phyloP scores from a whole-genome alignment of 2,797 vertebrate genomes.

The Lepus oiostolus region DNA sequence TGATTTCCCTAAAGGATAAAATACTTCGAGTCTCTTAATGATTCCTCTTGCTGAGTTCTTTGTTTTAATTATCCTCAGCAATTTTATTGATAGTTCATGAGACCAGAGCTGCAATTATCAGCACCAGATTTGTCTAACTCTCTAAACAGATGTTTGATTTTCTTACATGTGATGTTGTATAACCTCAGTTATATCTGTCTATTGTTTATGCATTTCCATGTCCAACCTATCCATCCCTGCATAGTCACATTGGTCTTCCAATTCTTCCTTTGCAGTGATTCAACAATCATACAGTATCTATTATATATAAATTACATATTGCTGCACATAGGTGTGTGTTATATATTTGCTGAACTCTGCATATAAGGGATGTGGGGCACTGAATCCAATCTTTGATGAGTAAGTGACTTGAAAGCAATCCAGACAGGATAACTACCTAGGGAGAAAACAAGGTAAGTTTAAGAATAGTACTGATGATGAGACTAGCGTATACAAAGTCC shows the following conservation, averaged over 20 bases:
- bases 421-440: not conserved
- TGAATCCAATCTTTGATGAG: not conserved
- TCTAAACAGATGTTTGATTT: not conserved
- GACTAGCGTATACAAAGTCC: not conserved
- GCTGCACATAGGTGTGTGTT: too few relatives aligned
- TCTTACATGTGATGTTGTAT: not conserved
- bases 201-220: not conserved
- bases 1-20: constrained; percentile 51
- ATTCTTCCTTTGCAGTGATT: not conserved
- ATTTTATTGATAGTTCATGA: constrained; percentile 7
- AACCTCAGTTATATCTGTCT: not conserved
- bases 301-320: not conserved
- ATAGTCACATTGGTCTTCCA: not conserved
- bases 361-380: not conserved
- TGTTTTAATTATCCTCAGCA: constrained; percentile 30
- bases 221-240: not conserved
- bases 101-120: not conserved
- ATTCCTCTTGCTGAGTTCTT: constrained; percentile 24
- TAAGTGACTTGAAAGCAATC: not conserved
- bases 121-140: not conserved
- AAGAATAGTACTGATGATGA: not conserved
- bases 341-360: not conserved
- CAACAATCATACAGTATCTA: not conserved
- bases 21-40: constrained; percentile 47
- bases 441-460: constrained; percentile 16